Evolutionary conservation across 2,888 invertebrate species (phyloP), one percentile per base, ranked within the genome.

Genomic region (Orthonevra nobilis): DNA sequence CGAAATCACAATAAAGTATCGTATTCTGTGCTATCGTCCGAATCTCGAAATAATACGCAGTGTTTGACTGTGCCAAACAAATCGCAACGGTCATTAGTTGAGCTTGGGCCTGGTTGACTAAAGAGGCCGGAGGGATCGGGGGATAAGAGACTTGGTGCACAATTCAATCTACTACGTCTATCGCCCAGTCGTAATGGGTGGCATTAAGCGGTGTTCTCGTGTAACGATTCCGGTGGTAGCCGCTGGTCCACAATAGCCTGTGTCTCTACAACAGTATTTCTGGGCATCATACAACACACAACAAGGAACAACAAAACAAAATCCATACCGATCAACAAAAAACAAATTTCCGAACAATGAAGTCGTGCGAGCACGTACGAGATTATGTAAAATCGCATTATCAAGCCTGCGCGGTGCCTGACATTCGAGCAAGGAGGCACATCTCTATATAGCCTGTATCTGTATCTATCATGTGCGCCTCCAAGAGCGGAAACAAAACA

Each of bases 1-100:
- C 81, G 81, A 81, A 81, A 81, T 81, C 81, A 81, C 74, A 81
- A 81, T 81, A 81, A 81, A 74, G 81, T 81, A 81, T 81, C 81
- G 68, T 74, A 81, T 81, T 81, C 74, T 61, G 23, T 23, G 44
- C 60, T 81, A 74, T 74, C 74, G 63, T 74, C 46, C 48, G 68
- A 63, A 63, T 74, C 81, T 74, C 52, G 50, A 69, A 69, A 74
- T 81, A 68, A 63, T 73, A 79, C 72, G 79, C 72, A 66, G 60
- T 79, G 60, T 72, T 72, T 66, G 73, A 73, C 73, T 81, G 63
- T 36, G 81, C 74, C 63, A 81, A 74, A 81, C 81, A 81, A 81
- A 81, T 81, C 50, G 81, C 81, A 58, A 74, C 50, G 81, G 73
- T 81, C 81, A 74, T 81, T 81, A 81, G 68, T 74, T n/a, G n/a